Percentiles rank a stretch among this genome's conserved stretches.
Evolutionary conservation across 2,113 vertebrate species (phyloP).

Genomic region (Crotalus helleri): DNA sequence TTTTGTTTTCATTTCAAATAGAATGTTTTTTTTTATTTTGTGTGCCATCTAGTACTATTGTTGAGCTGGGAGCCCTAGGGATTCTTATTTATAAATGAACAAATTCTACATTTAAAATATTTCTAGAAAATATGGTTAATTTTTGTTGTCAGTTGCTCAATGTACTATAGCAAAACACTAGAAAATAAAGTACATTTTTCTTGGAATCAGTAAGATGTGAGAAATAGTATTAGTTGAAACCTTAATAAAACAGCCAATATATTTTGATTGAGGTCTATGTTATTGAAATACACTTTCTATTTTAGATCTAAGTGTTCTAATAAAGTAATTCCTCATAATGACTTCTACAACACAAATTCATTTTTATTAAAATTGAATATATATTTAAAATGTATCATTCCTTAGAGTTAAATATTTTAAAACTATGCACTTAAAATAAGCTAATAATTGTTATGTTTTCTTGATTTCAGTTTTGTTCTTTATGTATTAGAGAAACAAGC

Average conservation of each 20-base stretch:
- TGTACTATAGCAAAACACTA: background rate
- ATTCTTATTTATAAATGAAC: too few relatives aligned
- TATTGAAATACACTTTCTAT: background rate
- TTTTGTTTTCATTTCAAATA: too few relatives aligned
- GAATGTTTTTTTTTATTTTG: too few relatives aligned
- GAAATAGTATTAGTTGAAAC: background rate
- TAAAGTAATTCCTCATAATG: background rate
- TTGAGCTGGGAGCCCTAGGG: too few relatives aligned
- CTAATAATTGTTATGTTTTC: background rate
- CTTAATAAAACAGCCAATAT: background rate
- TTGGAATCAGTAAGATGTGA: background rate
- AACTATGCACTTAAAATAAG: background rate
- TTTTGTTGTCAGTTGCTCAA: background rate
- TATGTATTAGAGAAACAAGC: background rate
- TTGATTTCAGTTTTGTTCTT: background rate
- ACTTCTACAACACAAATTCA: background rate
- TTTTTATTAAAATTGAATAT: background rate
- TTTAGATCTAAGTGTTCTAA: background rate
- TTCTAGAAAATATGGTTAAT: background rate
- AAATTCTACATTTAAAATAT: background rate
- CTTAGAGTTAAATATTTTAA: background rate
- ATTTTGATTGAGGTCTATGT: background rate
- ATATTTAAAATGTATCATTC: background rate
- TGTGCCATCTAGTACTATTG: too few relatives aligned
- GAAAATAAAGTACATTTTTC: background rate